Evolutionary conservation across 2,113 vertebrate genomes (phyloP).

Genomic region (Coryphaenoides rupestris): DNA sequence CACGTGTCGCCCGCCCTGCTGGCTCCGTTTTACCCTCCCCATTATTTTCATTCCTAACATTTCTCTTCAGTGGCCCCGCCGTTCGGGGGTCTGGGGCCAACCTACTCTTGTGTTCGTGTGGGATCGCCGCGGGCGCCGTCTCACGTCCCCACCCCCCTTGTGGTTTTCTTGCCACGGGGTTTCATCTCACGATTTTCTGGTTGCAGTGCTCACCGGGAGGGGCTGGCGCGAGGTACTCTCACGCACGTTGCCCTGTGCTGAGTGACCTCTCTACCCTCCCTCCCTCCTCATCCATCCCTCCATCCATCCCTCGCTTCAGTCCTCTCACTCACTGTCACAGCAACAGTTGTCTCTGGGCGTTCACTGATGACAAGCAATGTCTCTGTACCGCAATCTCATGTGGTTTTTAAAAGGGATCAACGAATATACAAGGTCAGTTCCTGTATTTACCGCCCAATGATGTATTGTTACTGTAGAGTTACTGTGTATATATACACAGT

Average conservation of each 20-base stretch:
- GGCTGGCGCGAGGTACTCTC: conserved; percentile 3
- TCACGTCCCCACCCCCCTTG: conserved; percentile 5
- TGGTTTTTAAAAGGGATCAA: conserved; percentile 74
- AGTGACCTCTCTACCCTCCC: neutral
- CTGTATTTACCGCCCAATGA: too few species aligned
- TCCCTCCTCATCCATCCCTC: neutral
- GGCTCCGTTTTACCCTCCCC: too few species aligned
- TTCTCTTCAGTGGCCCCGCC: too few species aligned
- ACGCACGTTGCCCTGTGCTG: neutral
- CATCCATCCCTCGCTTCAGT: neutral
- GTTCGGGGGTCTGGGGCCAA: too few species aligned
- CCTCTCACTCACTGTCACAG: neutral
- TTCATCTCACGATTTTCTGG: too few species aligned
- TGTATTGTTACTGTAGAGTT: neutral
- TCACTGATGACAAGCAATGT: conserved; percentile 53
- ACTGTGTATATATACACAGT: too few species aligned
- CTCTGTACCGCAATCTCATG: conserved; percentile 65
- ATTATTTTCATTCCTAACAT: too few species aligned
- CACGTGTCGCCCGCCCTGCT: too few species aligned
- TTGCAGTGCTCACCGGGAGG: too few species aligned
- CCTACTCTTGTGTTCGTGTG: too few species aligned
- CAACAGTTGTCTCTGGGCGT: neutral
- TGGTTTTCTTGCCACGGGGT: conserved; percentile 32
- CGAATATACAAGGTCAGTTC: conserved; percentile 70
- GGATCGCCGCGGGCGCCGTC: conserved; percentile 34